Evolutionary conservation across 2,888 invertebrate genomes (phyloP).

Genomic region (Portevinia maculata): DNA sequence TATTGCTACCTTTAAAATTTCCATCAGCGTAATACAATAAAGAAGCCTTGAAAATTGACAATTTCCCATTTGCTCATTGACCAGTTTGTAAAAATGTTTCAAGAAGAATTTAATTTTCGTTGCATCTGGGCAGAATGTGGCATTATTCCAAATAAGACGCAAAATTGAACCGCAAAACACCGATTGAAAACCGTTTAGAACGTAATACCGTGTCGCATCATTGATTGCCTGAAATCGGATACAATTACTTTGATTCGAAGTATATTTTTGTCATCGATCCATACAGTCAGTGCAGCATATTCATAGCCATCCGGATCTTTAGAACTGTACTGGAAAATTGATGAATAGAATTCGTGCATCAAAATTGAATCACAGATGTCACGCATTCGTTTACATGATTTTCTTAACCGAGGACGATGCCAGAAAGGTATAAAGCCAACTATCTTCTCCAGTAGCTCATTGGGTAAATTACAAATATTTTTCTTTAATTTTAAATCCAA

Average conservation of each 20-base stretch:
- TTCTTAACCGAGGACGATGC: slow-evolving; percentile 78
- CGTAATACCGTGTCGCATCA: slow-evolving; percentile 77
- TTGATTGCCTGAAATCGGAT: slow-evolving; percentile 74
- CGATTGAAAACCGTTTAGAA: slow-evolving; percentile 76
- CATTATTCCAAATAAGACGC: slow-evolving; percentile 75
- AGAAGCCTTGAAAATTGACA: slow-evolving; percentile 76
- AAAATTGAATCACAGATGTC: slow-evolving; percentile 75
- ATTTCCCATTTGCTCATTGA: slow-evolving; percentile 73
- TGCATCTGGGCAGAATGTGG: slow-evolving; percentile 68
- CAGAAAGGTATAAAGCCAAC: slow-evolving; percentile 77
- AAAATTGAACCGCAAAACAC: slow-evolving; percentile 77
- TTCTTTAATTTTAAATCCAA: neutral
- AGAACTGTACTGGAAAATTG: slow-evolving; percentile 49
- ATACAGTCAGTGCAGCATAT: slow-evolving; percentile 75
- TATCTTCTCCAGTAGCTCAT: slow-evolving; percentile 77
- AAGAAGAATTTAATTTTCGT: slow-evolving; percentile 76
- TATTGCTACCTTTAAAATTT: slow-evolving; percentile 76
- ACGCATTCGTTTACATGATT: slow-evolving; percentile 76
- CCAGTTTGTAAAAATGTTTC: slow-evolving; percentile 76
- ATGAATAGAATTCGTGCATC: slow-evolving; percentile 76
- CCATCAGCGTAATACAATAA: slow-evolving; percentile 77
- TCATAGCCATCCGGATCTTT: slow-evolving; percentile 74
- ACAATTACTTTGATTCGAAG: neutral
- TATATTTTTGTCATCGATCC: neutral
- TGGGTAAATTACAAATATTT: slow-evolving; percentile 76